Percentiles rank a stretch among this genome's conserved stretches.
phyloP scores from a whole-genome alignment of 2,113 vertebrate species.

The Eolophus roseicapilla region DNA sequence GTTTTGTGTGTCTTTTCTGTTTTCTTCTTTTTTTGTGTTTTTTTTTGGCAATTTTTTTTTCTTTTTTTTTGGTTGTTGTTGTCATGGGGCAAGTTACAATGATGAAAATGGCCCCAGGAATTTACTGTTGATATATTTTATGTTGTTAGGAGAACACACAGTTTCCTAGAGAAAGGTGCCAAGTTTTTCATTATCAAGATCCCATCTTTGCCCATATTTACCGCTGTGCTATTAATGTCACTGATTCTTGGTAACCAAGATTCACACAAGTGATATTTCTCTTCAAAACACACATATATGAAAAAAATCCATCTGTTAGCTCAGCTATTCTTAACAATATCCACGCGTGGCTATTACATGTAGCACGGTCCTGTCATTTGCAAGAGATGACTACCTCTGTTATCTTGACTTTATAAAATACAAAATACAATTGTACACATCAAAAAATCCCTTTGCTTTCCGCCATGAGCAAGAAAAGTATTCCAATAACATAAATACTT shows the following conservation, averaged over 20 bases:
- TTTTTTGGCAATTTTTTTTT: background rate
- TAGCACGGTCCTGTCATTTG: background rate
- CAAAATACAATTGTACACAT: background rate
- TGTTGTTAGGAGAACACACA: background rate
- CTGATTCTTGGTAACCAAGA: background rate
- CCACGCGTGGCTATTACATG: background rate
- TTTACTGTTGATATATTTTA: background rate
- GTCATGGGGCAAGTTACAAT: background rate
- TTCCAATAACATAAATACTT: slow-evolving; percentile 12
- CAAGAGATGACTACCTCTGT: background rate
- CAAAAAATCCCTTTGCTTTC: background rate
- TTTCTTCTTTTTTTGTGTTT: background rate
- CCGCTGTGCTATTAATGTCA: background rate
- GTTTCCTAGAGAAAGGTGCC: slow-evolving; percentile 6
- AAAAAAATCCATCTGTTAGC: background rate
- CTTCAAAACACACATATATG: background rate
- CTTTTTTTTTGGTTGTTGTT: background rate
- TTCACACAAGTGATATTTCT: background rate
- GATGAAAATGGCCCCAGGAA: background rate
- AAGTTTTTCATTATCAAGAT: slow-evolving; percentile 17
- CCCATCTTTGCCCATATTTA: background rate
- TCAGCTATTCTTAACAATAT: background rate
- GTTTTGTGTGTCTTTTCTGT: background rate
- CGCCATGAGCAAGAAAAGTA: background rate
- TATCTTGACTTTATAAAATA: background rate